Evolutionary conservation across 2,888 invertebrate species (phyloP).

Genomic region (Lottia gigantea): DNA sequence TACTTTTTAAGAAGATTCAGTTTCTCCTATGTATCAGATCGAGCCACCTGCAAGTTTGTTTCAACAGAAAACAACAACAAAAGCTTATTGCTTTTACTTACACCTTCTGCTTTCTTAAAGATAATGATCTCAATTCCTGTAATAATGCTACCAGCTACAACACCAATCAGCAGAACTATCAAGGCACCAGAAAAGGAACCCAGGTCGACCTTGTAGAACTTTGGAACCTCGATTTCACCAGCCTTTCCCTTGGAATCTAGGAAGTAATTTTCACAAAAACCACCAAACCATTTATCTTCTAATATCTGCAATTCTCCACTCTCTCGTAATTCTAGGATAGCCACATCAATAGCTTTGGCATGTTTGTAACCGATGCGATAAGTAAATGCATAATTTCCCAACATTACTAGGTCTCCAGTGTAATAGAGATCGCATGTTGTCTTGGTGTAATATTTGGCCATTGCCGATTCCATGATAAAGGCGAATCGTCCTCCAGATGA

Average conservation of each 20-base stretch:
- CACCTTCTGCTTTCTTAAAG: slow-evolving; percentile 51
- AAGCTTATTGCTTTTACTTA: slow-evolving; percentile 22
- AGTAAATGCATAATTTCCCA: slow-evolving; percentile 42
- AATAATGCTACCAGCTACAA: slow-evolving; percentile 46
- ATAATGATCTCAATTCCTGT: slow-evolving; percentile 44
- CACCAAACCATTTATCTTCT: slow-evolving; percentile 50
- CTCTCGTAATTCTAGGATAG: slow-evolving; percentile 40
- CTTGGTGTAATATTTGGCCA: slow-evolving; percentile 45
- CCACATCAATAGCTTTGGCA: slow-evolving; percentile 32
- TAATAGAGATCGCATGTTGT: slow-evolving; percentile 53
- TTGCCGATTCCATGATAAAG: slow-evolving; percentile 54
- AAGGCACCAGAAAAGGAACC: slow-evolving; percentile 54
- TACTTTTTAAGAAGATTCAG: too few species aligned
- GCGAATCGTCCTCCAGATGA: slow-evolving; percentile 38
- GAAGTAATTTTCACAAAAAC: slow-evolving; percentile 37
- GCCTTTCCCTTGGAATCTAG: slow-evolving; percentile 25
- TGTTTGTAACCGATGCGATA: slow-evolving; percentile 29
- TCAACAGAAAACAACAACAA: too few species aligned
- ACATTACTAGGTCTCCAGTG: slow-evolving; percentile 38
- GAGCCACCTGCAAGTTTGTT: too few species aligned
- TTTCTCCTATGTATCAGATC: too few species aligned
- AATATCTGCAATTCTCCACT: slow-evolving; percentile 38
- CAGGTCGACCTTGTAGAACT: slow-evolving; percentile 40
- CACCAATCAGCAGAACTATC: slow-evolving; percentile 45
- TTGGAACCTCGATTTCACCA: slow-evolving; percentile 29